Percentiles rank a stretch among this genome's conserved stretches.
phyloP scores from a whole-genome alignment of 1,140 invertebrate genomes.

The Aphaenogaster ashmeadi region DNA sequence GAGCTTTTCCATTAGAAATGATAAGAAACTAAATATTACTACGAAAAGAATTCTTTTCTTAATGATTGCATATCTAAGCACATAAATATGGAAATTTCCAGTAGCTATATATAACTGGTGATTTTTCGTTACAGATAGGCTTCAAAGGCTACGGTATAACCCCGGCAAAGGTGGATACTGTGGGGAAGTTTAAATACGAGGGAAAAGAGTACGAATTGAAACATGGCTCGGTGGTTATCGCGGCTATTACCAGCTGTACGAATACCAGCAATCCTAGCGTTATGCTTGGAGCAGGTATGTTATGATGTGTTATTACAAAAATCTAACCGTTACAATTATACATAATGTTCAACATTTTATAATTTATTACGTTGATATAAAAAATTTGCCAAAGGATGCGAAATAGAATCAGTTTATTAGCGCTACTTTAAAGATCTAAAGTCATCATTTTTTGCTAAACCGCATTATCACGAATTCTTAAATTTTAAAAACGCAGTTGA shows the following conservation, averaged over 20 bases:
- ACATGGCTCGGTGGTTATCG: slow-evolving; percentile 98
- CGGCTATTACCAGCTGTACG: slow-evolving; percentile 99
- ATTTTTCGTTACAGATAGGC: slow-evolving; percentile 90
- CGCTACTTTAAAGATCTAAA: background rate
- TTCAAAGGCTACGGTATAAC: slow-evolving; percentile 98
- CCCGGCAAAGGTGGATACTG: slow-evolving; percentile 89
- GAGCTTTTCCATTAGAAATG: background rate
- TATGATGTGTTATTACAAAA: background rate
- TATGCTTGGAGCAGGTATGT: slow-evolving; percentile 96
- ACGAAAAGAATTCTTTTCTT: background rate
- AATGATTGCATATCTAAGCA: slow-evolving; percentile 1
- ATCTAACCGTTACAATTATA: background rate
- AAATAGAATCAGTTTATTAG: background rate
- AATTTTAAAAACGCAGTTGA: background rate
- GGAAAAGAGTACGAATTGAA: slow-evolving; percentile 93
- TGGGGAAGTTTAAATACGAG: slow-evolving; percentile 93
- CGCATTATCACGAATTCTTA: background rate
- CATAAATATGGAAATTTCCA: background rate
- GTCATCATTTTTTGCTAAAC: background rate
- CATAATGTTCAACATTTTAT: slow-evolving; percentile 16
- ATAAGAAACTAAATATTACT: slow-evolving; percentile 4
- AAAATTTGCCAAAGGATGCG: background rate
- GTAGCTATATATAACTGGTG: background rate
- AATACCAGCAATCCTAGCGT: slow-evolving; percentile 99
- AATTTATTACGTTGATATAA: slow-evolving; percentile 16